phyloP scores from a whole-genome alignment of 2,797 vertebrate species.

The Catamblyrhynchus diadema region DNA sequence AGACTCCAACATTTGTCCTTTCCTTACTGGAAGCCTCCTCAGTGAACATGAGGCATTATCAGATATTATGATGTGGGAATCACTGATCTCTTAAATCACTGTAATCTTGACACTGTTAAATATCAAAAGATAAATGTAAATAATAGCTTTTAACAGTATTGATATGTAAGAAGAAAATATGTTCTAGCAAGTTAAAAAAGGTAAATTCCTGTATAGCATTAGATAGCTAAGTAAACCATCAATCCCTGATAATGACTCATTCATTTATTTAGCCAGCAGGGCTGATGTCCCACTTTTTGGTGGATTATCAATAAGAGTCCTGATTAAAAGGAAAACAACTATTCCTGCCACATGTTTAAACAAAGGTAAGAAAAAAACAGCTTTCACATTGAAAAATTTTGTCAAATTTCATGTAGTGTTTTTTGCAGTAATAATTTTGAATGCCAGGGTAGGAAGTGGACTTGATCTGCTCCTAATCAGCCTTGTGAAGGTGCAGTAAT shows the following conservation, averaged over 20 bases:
- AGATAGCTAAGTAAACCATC: not conserved
- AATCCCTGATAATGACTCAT: rapidly evolving
- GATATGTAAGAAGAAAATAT: not conserved
- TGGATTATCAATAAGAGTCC: not conserved
- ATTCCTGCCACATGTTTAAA: not conserved
- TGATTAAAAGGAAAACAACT: not conserved
- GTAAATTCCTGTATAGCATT: not conserved
- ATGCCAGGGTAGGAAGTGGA: not conserved
- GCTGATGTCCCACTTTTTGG: not conserved
- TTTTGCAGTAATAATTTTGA: not conserved
- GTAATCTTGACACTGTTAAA: not conserved
- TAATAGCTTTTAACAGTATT: not conserved
- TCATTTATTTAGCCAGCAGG: not conserved
- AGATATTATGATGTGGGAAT: not conserved
- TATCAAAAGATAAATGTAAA: not conserved
- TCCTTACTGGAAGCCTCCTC: not conserved
- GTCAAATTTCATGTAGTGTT: not conserved
- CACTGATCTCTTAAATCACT: not conserved
- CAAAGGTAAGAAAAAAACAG: not conserved
- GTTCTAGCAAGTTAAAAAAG: not conserved
- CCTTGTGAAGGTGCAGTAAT: not conserved
- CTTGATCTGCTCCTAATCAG: not conserved
- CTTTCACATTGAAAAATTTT: not conserved
- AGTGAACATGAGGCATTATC: not conserved
- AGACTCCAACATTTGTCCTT: not conserved